Evolutionary conservation across 2,888 invertebrate species (phyloP).

Genomic region (Laothoe populi): DNA sequence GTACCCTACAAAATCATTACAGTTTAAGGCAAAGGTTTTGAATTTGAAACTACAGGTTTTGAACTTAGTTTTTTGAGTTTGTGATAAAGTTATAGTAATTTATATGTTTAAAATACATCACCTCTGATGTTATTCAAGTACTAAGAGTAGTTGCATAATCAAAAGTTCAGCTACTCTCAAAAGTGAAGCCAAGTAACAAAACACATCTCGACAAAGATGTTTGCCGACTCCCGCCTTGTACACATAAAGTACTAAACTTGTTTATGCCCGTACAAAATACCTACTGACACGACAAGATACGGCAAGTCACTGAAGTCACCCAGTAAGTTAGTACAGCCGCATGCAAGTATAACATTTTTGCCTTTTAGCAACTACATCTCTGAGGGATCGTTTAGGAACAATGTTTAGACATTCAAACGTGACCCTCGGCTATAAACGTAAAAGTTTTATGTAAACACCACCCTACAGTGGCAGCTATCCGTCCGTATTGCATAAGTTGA

Average conservation of each 20-base stretch:
- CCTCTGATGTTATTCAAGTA: background rate
- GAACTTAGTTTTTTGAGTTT: no score
- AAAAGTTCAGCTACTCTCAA: background rate
- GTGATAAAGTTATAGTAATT: no score
- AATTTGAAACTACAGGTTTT: no score
- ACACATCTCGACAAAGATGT: constrained; percentile 15
- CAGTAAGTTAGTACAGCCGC: constrained; percentile 36
- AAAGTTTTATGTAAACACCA: constrained; percentile 67
- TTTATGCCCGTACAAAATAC: constrained; percentile 22
- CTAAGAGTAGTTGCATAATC: background rate
- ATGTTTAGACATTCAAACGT: constrained; percentile 55
- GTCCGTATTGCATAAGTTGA: constrained; percentile 33
- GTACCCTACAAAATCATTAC: no score
- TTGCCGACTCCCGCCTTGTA: constrained; percentile 15
- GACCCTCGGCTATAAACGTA: constrained; percentile 57
- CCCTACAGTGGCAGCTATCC: constrained; percentile 43
- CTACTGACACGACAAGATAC: constrained; percentile 30
- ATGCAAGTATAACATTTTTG: constrained; percentile 50
- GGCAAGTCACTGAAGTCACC: constrained; percentile 37
- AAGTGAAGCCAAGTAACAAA: background rate
- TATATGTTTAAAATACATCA: background rate
- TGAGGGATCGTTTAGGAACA: constrained; percentile 46
- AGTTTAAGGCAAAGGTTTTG: no score
- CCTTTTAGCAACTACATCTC: constrained; percentile 46
- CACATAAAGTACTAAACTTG: constrained; percentile 25